Evolutionary conservation across 2,797 vertebrate species (phyloP), one percentile per base, ranked within the genome.

Genomic region (Muraenolepis orangiensis): DNA sequence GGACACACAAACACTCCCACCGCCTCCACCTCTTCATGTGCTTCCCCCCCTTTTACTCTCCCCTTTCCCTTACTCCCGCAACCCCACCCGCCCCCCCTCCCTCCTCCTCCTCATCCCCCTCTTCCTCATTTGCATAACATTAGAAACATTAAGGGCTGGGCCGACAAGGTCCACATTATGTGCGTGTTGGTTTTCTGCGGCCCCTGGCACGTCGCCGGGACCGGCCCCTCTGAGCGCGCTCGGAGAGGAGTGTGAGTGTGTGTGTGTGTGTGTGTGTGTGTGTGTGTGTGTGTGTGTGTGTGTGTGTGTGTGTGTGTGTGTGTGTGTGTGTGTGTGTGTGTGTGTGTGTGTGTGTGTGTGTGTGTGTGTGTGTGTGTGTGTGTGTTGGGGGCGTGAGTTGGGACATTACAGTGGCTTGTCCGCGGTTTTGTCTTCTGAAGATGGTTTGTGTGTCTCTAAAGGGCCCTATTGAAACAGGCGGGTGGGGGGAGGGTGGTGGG

Each of bases 91-190:
- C 86, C 82, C 80, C 68, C 81, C 88, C 89, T 87, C 88, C 87
- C 86, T 75, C 42, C 85, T 84, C 82, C 76, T 73, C 81, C 87
- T 78, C 84, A 82, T 90, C 87, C 87, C 78, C 84, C 84, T 81
- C 85, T 81, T 81, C 71, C 81, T 89, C 89, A 92, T 91, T 91
- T 92, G 81, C 91, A 92, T 92, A 87, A 92, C 90, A 91, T 90
- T 91, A 91, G 90, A 88, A 90, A 95, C 93, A 93, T 94, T 93
- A 93, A 89, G 91, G 57, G 90, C 91, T 73, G 91, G 85, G 83
- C 89, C 91, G 91, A 94, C 93, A 93, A 93, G 92, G 86, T 90
- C 90, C 74, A 91, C 85, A 93, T 94, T 94, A 91, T 94, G 87
- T 86, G 88, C 72, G 29, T 94, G 92, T 94, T 94, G 93, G 94